phyloP scores from a whole-genome alignment of 2,797 vertebrate genomes.

The Cossypha niveicapilla region DNA sequence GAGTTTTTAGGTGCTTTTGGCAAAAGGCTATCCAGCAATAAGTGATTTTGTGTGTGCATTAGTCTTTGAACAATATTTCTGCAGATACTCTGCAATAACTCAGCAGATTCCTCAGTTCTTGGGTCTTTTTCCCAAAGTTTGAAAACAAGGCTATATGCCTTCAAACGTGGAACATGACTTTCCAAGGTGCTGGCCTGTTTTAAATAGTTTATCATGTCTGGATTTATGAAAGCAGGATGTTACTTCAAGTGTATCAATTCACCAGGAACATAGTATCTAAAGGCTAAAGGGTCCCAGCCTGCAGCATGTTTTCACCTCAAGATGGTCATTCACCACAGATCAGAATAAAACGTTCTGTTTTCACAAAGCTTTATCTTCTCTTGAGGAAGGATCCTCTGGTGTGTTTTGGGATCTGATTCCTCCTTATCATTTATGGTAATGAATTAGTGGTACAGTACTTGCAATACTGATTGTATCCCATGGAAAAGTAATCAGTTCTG shows the following conservation, averaged over 20 bases:
- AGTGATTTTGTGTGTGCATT: background rate
- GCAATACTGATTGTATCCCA: background rate
- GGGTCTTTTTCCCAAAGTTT: fast-evolving
- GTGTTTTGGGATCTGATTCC: background rate
- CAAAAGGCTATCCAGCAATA: background rate
- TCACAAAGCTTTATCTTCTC: background rate
- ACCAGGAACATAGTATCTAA: background rate
- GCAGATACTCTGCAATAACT: background rate
- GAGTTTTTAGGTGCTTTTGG: background rate
- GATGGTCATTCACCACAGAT: background rate
- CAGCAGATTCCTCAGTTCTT: background rate
- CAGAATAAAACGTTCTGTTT: background rate
- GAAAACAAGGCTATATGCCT: background rate
- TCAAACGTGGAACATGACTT: background rate
- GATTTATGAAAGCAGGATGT: fast-evolving
- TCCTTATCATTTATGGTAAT: background rate
- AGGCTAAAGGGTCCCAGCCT: background rate
- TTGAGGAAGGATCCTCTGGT: background rate
- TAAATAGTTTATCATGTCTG: background rate
- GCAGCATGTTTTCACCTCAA: background rate
- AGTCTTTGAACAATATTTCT: background rate
- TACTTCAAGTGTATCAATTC: background rate
- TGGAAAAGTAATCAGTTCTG: background rate
- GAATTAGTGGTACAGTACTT: background rate
- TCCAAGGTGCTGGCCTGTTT: background rate